phyloP scores from a whole-genome alignment of 23 tunicate genomes.

The Clavelina lepadiformis region DNA sequence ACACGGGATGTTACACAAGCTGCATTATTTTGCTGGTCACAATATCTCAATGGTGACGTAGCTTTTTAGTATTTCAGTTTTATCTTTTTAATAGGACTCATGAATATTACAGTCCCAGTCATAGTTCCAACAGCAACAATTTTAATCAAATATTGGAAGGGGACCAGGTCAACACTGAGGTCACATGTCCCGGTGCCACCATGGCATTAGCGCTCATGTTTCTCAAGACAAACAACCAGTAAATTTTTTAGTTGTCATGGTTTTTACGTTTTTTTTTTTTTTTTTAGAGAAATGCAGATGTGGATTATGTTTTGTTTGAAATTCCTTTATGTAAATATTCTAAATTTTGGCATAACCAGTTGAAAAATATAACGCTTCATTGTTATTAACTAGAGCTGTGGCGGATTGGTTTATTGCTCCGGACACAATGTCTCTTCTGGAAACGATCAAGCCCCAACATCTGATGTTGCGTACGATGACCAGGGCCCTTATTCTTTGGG shows the following conservation, averaged over 20 bases:
- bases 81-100: conserved; percentile 7
- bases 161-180: conserved; percentile 78
- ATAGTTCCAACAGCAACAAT: conserved; percentile 1
- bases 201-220: conserved; percentile 82
- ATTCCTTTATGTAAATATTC: not conserved
- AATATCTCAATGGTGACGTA: no score
- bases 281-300: not conserved
- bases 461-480: conserved; percentile 68
- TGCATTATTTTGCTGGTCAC: no score
- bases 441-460: conserved; percentile 81
- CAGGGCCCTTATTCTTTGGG: conserved; percentile 68
- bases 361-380: not conserved
- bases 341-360: not conserved
- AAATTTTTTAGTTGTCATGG: not conserved
- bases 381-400: conserved; percentile 55
- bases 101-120: conserved; percentile 29
- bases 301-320: not conserved
- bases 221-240: conserved; percentile 82
- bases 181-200: conserved; percentile 91
- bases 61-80: no score
- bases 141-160: conserved; percentile 80
- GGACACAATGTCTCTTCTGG: conserved; percentile 60
- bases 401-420: conserved; percentile 89
- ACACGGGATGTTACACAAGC: no score
- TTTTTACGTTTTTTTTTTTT: not conserved